Base-by-base conservation (phyloP, 2,888 invertebrate species). In the Noctuana brunneofusca region DNA sequence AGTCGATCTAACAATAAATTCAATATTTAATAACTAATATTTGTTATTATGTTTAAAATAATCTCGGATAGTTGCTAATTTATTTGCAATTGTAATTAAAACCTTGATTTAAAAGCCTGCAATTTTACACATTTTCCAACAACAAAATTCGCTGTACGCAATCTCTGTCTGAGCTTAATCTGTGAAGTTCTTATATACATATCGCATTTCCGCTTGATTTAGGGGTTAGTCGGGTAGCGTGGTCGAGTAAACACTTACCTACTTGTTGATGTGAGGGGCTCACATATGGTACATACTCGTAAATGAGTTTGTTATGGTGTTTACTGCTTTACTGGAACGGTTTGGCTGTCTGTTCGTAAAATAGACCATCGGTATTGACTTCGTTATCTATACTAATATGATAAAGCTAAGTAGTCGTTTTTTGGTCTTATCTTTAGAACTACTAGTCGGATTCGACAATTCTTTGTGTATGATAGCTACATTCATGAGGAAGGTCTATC, bases 151-250 rank as follows among this genome's bases (percentile, higher is more conserved):
- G 3, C 16, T 12, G 1, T 16, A 18, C 6, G 12, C 1, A 20
- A 18, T 12, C 18, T 56, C 43, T 56, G 24, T 11, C 9, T 56
- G 3, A 0, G 41, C 2, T 6, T 41, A 27, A 52, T 65, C 72
- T 73, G 49, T 69, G 54, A 16, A 62, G 50, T 9, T 9, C 12
- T 38, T 50, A 58, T 52, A 52, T 18, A 43, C 52, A 41, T 80
- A 80, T 84, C 75, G 70, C 67, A 71, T 84, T 79, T 79, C 82
- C 76, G 73, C 63, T 73, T 73, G 68, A 71, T 71, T 75, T 71
- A 72, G 71, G 76, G 75, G 74, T 66, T 62, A 63, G 63, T 60
- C 22, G 66, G 68, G 65, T 64, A 63, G 64, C 64, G 65, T 68
- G 71, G 67, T 70, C 73, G 66, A 64, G 70, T 79, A 81, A 79